Percentiles rank a stretch among this genome's conserved stretches.
phyloP scores from a whole-genome alignment of 2,797 vertebrate genomes.

The Bovichtus diacanthus region DNA sequence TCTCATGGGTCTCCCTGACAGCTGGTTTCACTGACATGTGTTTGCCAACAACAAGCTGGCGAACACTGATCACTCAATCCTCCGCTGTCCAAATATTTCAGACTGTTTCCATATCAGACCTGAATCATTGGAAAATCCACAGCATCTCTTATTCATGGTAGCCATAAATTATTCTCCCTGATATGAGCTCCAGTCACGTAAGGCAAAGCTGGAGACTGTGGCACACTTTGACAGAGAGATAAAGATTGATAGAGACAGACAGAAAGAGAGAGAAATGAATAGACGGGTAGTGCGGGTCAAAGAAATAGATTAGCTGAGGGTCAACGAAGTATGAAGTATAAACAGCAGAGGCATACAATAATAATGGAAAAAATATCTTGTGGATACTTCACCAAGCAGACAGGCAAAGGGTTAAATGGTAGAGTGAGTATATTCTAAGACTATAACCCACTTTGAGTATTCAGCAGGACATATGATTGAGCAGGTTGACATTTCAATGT shows the following conservation, averaged over 20 bases:
- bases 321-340: slow-evolving; percentile 25
- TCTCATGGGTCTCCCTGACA: slow-evolving; percentile 65
- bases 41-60: slow-evolving; percentile 80
- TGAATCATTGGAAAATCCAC: slow-evolving; percentile 82
- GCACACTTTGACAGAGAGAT: slow-evolving; percentile 61
- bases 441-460: neutral
- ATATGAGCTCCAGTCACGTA: slow-evolving; percentile 89
- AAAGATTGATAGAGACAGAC: slow-evolving; percentile 49
- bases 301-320: slow-evolving; percentile 37
- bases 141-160: slow-evolving; percentile 86
- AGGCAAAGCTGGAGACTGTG: slow-evolving; percentile 77
- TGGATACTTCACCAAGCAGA: neutral
- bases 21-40: slow-evolving; percentile 78
- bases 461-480: neutral
- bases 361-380: slow-evolving; percentile 3
- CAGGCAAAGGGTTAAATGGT: slow-evolving; percentile 2
- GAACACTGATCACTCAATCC: slow-evolving; percentile 84
- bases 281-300: slow-evolving; percentile 42
- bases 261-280: slow-evolving; percentile 27
- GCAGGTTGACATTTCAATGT: neutral
- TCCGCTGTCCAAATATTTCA: slow-evolving; percentile 86
- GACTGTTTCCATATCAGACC: slow-evolving; percentile 84
- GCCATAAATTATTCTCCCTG: slow-evolving; percentile 88
- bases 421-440: neutral
- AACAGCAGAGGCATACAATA: neutral